These are phyloP conservation scores for Microchrysa polita DNA, from an alignment of 2,888 invertebrate genomes.

Conservation along the genomic window DNA sequence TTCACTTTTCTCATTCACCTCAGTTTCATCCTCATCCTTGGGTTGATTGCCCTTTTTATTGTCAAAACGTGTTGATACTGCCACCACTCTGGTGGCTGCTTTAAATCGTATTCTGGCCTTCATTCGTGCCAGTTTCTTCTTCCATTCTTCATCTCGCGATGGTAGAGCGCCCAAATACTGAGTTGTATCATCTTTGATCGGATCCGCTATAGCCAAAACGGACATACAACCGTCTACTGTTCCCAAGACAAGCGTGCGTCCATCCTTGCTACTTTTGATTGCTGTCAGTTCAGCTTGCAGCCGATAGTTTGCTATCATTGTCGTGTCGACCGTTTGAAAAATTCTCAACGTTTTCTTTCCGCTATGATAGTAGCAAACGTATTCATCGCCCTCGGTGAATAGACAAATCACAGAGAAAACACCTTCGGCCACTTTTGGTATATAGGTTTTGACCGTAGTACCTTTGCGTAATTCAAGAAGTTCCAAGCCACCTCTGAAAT, in stretches of 20 bases:
- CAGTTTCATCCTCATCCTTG: constrained; percentile 52
- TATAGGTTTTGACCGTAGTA: constrained; percentile 86
- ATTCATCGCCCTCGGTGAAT: constrained; percentile 93
- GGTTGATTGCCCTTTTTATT: constrained; percentile 51
- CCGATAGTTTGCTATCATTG: constrained; percentile 91
- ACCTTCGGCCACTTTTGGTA: constrained; percentile 94
- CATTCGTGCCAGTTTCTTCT: constrained; percentile 73
- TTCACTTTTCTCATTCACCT: constrained; percentile 49
- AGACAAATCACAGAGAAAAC: constrained; percentile 95
- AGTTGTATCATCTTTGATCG: constrained; percentile 71
- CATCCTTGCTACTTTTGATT: constrained; percentile 80
- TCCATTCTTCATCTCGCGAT: constrained; percentile 77
- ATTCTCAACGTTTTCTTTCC: constrained; percentile 93
- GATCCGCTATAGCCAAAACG: constrained; percentile 83
- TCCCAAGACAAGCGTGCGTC: constrained; percentile 84
- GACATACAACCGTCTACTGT: constrained; percentile 95
- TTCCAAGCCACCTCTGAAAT: constrained; percentile 87
- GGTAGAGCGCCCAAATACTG: constrained; percentile 74
- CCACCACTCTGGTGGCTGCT: constrained; percentile 73
- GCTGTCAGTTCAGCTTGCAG: constrained; percentile 90
- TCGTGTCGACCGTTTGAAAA: constrained; percentile 89
- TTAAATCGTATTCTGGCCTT: constrained; percentile 74
- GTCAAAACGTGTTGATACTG: constrained; percentile 63
- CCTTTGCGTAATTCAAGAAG: constrained; percentile 92
- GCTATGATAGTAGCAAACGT: constrained; percentile 96